A percentile compares a stretch with the other conserved stretches of the same genome.
Evolutionary conservation across 1,140 invertebrate species (phyloP).

Genomic region (Samia ricini): DNA sequence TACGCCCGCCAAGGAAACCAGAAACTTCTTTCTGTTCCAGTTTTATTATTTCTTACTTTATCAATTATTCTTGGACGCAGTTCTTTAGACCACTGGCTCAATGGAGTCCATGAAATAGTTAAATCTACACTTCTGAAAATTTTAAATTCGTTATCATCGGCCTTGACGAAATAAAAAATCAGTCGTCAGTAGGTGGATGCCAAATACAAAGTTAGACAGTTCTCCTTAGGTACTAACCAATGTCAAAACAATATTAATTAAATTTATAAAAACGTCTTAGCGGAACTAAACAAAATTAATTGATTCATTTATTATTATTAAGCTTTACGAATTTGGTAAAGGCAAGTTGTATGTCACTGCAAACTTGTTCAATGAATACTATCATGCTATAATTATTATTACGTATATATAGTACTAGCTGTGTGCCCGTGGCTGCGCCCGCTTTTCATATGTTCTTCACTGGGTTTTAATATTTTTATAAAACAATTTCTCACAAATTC

Average conservation of each 20-base stretch:
- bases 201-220: constrained; percentile 10
- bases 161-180: constrained; percentile 12
- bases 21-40: too few species aligned
- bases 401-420: not conserved
- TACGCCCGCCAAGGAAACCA: too few species aligned
- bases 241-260: constrained; percentile 17
- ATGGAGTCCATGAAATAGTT: too few species aligned
- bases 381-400: constrained; percentile 15
- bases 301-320: not conserved
- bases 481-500: too few species aligned
- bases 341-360: not conserved
- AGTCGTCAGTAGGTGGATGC: constrained; percentile 14
- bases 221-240: constrained; percentile 14
- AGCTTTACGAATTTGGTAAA: not conserved
- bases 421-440: too few species aligned
- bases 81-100: too few species aligned
- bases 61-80: too few species aligned
- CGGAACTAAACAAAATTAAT: constrained; percentile 16
- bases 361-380: constrained; percentile 19
- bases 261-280: constrained; percentile 15
- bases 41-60: too few species aligned
- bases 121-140: not conserved
- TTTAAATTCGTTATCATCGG: constrained; percentile 3
- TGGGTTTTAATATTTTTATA: too few species aligned
- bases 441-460: too few species aligned